Evolutionary conservation across 2,113 vertebrate genomes (phyloP).

Genomic region (Nanorana parkeri): DNA sequence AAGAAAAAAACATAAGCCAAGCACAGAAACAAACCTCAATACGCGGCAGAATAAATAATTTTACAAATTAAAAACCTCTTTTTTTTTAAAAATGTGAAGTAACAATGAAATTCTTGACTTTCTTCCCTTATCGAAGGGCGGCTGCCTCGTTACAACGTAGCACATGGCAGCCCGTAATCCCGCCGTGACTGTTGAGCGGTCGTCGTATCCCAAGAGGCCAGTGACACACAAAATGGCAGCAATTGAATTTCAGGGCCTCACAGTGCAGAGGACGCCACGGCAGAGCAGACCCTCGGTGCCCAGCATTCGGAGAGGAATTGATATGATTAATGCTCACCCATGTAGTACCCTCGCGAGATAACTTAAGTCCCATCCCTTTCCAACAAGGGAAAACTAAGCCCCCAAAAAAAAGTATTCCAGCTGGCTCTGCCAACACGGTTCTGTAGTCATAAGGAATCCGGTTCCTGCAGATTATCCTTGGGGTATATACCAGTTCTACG

Average conservation of each 20-base stretch:
- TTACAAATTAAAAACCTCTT: slow-evolving; percentile 8
- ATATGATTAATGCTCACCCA: slow-evolving; percentile 60
- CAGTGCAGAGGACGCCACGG: slow-evolving; percentile 69
- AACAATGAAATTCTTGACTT: slow-evolving; percentile 15
- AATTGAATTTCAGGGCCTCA: slow-evolving; percentile 52
- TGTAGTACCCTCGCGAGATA: slow-evolving; percentile 80
- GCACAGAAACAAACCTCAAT: not conserved
- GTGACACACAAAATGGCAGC: not conserved
- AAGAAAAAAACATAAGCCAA: not conserved
- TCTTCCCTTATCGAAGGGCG: not conserved
- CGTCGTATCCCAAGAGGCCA: not conserved
- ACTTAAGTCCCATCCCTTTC: slow-evolving; percentile 77
- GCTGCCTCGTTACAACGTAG: slow-evolving; percentile 10
- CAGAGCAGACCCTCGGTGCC: slow-evolving; percentile 39
- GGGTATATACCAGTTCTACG: slow-evolving; percentile 36
- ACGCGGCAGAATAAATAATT: slow-evolving; percentile 42
- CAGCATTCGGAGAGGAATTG: too few relatives aligned
- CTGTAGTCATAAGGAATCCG: slow-evolving; percentile 73
- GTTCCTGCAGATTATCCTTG: slow-evolving; percentile 74
- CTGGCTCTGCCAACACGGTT: slow-evolving; percentile 77
- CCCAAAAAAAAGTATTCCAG: slow-evolving; percentile 55
- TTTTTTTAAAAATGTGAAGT: not conserved
- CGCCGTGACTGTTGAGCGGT: not conserved
- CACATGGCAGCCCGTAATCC: not conserved
- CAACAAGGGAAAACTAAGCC: slow-evolving; percentile 43